Conservation (phyloP, 2,888 invertebrate genomes). For the Poecilus cupreus region DNA sequence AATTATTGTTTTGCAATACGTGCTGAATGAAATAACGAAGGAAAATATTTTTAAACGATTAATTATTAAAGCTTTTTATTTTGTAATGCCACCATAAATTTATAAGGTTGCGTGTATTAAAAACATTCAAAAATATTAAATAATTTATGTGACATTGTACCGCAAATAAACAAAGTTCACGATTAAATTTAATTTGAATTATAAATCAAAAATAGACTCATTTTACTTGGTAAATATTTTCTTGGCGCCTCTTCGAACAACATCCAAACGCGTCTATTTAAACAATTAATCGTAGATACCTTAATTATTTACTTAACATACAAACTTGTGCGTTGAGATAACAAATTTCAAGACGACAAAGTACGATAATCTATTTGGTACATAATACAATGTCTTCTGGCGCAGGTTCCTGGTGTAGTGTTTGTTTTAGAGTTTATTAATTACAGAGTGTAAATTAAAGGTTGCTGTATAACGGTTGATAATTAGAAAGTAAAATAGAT, state of each 20-base stretch:
- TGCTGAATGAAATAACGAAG: too few relatives aligned
- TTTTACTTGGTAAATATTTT: not conserved
- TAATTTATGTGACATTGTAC: not conserved
- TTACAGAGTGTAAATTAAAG: not conserved
- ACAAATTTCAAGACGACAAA: not conserved
- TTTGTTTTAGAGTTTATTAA: constrained; percentile 10
- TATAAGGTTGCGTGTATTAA: not conserved
- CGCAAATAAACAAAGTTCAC: not conserved
- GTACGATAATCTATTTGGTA: not conserved
- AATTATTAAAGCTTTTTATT: not conserved
- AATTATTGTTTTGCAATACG: too few relatives aligned
- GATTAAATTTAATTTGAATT: not conserved
- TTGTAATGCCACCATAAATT: not conserved
- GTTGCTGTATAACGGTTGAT: not conserved
- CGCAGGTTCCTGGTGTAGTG: not conserved
- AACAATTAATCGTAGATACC: not conserved
- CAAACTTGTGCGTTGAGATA: constrained; percentile 16
- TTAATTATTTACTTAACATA: constrained; percentile 19
- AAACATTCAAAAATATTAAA: not conserved
- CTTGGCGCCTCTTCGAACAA: not conserved
- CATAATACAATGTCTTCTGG: not conserved
- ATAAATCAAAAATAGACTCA: not conserved
- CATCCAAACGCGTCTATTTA: not conserved
- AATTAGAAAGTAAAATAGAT: constrained; percentile 17
- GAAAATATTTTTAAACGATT: not conserved